A percentile compares a stretch with the other conserved stretches of the same genome.
These are phyloP conservation scores for Chelonia mydas DNA, from an alignment of 2,797 vertebrate species.

Conservation along the genomic window DNA sequence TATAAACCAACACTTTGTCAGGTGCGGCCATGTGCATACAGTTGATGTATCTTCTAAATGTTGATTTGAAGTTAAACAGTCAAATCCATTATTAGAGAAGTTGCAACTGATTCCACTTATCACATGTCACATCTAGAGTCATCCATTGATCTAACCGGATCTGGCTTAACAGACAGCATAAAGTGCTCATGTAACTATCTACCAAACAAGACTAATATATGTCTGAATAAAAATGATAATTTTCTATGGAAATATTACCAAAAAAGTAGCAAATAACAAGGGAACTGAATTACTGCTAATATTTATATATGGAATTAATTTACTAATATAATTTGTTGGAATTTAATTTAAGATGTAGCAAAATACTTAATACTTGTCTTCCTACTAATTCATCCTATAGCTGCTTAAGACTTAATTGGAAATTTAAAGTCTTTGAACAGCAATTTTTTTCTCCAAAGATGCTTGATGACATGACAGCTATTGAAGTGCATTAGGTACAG, in stretches of 20 bases:
- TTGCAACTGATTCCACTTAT: rapidly evolving
- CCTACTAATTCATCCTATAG: not conserved
- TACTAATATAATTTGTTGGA: not conserved
- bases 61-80: not conserved
- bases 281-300: not conserved
- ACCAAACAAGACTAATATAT: not conserved
- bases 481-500: rapidly evolving
- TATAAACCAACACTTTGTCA: not conserved
- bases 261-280: not conserved
- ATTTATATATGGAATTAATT: not conserved
- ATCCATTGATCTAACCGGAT: not conserved
- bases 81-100: not conserved
- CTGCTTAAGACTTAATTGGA: conserved; percentile 20
- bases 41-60: not conserved
- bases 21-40: not conserved
- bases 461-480: not conserved
- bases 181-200: not conserved
- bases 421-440: not conserved
- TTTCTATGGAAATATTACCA: not conserved
- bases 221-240: not conserved
- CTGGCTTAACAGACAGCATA: not conserved
- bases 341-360: not conserved
- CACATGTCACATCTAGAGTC: not conserved
- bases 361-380: not conserved
- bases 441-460: not conserved